A percentile compares a stretch with the other conserved stretches of the same genome.
Evolutionary conservation across 2,888 invertebrate species (phyloP).

Genomic region (Dilophus febrilis): DNA sequence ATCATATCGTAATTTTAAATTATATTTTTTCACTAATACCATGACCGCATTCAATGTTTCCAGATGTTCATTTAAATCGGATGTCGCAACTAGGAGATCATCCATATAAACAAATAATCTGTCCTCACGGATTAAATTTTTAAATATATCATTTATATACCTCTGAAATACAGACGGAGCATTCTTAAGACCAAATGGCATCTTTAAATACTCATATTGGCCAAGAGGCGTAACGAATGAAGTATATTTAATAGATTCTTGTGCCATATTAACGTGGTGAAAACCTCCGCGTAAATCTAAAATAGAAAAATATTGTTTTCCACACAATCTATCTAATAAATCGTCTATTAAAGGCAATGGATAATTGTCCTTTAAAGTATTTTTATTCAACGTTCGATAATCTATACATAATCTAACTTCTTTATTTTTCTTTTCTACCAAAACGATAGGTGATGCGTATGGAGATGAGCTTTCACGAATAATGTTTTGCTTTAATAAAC

Average conservation of each 20-base stretch:
- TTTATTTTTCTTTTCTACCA: slow-evolving; percentile 10
- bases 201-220: slow-evolving; percentile 12
- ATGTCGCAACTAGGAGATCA: too few species aligned
- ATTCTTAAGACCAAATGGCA: slow-evolving; percentile 12
- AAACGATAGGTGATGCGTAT: slow-evolving; percentile 10
- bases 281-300: slow-evolving; percentile 14
- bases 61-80: too few species aligned
- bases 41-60: too few species aligned
- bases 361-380: slow-evolving; percentile 11
- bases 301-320: slow-evolving; percentile 11
- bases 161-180: slow-evolving; percentile 12
- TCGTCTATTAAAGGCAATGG: slow-evolving; percentile 11
- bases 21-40: too few species aligned
- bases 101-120: too few species aligned
- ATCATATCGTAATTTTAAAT: too few species aligned
- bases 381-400: slow-evolving; percentile 10
- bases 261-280: slow-evolving; percentile 12
- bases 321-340: slow-evolving; percentile 9
- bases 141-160: slow-evolving; percentile 12
- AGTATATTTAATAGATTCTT: slow-evolving; percentile 12
- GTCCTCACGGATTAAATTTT: slow-evolving; percentile 9
- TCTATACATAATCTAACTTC: slow-evolving; percentile 11
- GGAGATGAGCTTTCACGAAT: slow-evolving; percentile 10
- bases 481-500: slow-evolving; percentile 1
- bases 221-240: slow-evolving; percentile 14